phyloP scores from a whole-genome alignment of 1,140 invertebrate genomes.

The Belonocnema kinseyi region DNA sequence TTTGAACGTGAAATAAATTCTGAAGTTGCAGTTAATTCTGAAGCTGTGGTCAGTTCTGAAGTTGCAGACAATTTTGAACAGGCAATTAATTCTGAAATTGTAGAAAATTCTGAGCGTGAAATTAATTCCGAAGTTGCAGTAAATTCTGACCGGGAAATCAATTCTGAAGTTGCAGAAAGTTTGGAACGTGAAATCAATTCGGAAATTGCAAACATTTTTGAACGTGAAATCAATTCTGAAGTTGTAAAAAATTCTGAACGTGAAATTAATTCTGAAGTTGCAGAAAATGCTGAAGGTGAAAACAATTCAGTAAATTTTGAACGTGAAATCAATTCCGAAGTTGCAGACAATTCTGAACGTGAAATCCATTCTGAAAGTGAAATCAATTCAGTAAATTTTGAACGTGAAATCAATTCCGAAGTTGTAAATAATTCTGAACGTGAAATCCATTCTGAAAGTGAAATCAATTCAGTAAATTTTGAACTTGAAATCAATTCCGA shows the following conservation, averaged over 20 bases:
- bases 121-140: background rate
- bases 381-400: background rate
- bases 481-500: conserved; percentile 5
- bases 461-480: too few relatives aligned
- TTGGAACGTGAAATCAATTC: background rate
- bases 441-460: too few relatives aligned
- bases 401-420: too few relatives aligned
- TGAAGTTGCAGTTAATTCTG: background rate
- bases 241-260: background rate
- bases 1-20: background rate
- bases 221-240: background rate
- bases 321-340: background rate
- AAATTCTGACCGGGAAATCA: background rate
- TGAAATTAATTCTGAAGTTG: background rate
- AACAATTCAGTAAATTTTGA: background rate
- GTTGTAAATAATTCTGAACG: too few relatives aligned
- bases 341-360: background rate
- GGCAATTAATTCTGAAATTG: background rate
- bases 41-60: background rate
- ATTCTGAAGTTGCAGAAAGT: background rate
- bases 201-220: background rate
- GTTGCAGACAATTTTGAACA: background rate
- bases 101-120: background rate
- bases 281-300: background rate
- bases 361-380: background rate